Evolutionary conservation across 2,797 vertebrate genomes (phyloP).

Genomic region (Myiotriccus ornatus): DNA sequence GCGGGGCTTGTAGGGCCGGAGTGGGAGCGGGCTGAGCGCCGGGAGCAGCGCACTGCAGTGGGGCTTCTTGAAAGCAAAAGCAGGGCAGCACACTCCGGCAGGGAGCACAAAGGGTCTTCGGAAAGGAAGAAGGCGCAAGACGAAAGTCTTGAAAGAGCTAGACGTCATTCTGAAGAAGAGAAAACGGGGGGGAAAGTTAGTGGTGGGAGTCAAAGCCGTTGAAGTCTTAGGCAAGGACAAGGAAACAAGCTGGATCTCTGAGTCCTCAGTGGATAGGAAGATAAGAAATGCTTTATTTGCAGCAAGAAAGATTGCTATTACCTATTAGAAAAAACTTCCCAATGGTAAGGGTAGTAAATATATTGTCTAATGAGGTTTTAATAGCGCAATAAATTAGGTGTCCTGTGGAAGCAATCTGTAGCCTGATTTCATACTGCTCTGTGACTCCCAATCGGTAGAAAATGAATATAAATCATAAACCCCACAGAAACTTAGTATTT

Average conservation of each 20-base stretch:
- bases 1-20: accelerated
- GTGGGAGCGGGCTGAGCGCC: accelerated
- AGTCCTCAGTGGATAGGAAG: background rate
- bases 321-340: background rate
- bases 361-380: background rate
- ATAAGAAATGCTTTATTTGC: background rate
- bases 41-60: accelerated
- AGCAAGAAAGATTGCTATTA: background rate
- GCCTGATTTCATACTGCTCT: background rate
- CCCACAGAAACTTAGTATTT: background rate
- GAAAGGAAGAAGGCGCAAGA: background rate
- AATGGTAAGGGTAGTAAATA: background rate
- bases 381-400: background rate
- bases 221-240: background rate
- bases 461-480: background rate
- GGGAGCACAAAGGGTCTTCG: background rate
- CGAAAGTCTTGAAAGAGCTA: background rate
- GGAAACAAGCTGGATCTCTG: background rate
- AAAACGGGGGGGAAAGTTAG: background rate
- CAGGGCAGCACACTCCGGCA: background rate
- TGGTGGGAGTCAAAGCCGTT: background rate
- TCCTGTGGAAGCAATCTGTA: background rate
- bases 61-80: background rate
- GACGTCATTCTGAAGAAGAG: background rate
- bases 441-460: background rate